phyloP scores from a whole-genome alignment of 2,113 vertebrate species.

The Hiodon tergisus region DNA sequence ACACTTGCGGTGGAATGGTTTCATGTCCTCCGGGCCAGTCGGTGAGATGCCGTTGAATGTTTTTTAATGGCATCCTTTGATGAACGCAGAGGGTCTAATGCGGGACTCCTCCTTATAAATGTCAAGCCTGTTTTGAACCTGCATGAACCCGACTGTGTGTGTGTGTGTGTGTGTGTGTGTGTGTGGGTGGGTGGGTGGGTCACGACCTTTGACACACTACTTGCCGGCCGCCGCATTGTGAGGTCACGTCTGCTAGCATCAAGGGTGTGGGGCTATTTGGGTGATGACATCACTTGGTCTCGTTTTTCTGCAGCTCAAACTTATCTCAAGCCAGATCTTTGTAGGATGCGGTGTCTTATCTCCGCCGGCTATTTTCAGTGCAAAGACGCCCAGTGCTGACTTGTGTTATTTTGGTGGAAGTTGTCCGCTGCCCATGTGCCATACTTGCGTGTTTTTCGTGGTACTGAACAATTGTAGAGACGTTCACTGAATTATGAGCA shows the following conservation, averaged over 20 bases:
- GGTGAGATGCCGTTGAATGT: not conserved
- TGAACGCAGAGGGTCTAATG: not conserved
- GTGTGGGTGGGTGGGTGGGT: constrained; percentile 40
- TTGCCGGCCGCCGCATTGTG: constrained; percentile 34
- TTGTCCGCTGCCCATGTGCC: not conserved
- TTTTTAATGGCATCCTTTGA: not conserved
- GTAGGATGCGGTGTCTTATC: not conserved
- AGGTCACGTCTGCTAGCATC: constrained; percentile 44
- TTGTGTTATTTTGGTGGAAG: not conserved
- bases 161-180: constrained; percentile 3
- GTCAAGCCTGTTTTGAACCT: constrained; percentile 16
- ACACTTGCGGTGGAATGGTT: too few species aligned
- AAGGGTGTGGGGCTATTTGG: not conserved
- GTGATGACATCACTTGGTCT: not conserved
- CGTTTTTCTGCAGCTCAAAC: not conserved
- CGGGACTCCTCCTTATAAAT: not conserved
- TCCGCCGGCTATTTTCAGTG: not conserved
- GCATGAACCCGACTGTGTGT: not conserved
- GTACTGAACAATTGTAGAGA: not conserved
- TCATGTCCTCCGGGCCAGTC: not conserved
- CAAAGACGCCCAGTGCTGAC: not conserved
- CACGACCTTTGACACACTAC: constrained; percentile 50
- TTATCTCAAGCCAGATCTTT: not conserved
- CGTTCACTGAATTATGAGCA: too few species aligned
- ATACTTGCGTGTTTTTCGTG: not conserved